Conservation (phyloP, 2,888 invertebrate species). For the Furcula furcula region DNA sequence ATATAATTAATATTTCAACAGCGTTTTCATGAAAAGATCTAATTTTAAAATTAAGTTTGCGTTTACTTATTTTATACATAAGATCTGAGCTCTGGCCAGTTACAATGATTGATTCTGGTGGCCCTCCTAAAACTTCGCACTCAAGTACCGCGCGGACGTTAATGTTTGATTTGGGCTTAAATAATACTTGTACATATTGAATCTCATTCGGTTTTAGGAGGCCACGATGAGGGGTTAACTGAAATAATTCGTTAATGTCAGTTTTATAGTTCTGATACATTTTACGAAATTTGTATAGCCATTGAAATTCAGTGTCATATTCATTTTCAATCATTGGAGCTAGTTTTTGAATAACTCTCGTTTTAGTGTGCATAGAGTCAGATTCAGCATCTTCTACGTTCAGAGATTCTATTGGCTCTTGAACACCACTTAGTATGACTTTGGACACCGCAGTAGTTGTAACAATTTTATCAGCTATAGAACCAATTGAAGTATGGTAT, state of each 20-base stretch:
- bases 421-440: constrained; percentile 6
- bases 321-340: constrained; percentile 55
- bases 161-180: constrained; percentile 66
- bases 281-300: constrained; percentile 57
- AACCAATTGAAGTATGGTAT: constrained; percentile 19
- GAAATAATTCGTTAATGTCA: constrained; percentile 59
- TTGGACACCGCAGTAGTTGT: constrained; percentile 16
- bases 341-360: constrained; percentile 45
- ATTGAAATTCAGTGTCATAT: constrained; percentile 49
- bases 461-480: constrained; percentile 21
- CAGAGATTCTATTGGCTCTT: constrained; percentile 17
- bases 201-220: constrained; percentile 74
- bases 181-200: constrained; percentile 71
- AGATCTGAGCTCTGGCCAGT: constrained; percentile 77
- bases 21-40: constrained; percentile 67
- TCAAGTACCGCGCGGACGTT: constrained; percentile 66
- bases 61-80: constrained; percentile 69
- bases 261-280: constrained; percentile 28
- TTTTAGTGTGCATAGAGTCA: constrained; percentile 19
- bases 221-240: constrained; percentile 73
- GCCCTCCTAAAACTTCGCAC: constrained; percentile 82
- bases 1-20: constrained; percentile 54
- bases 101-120: constrained; percentile 71
- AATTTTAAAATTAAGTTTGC: constrained; percentile 66
- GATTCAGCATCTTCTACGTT: constrained; percentile 15